Evolutionary conservation across 2,888 invertebrate genomes (phyloP), one percentile per base, ranked within the genome.

Genomic region (Drosophila pullipes): DNA sequence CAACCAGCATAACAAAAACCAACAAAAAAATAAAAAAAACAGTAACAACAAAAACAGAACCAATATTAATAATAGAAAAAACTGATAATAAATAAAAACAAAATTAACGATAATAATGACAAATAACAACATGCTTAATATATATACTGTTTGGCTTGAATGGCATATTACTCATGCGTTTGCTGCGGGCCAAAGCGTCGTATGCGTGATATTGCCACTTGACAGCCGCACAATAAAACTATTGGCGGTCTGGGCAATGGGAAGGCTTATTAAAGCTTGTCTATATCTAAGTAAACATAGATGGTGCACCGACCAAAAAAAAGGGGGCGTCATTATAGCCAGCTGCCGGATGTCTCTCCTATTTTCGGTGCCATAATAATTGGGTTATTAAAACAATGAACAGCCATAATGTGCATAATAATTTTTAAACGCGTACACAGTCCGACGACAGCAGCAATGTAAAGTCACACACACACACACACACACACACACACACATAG

Each of bases 321-420:
- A 50, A 3, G 33, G 28, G 41, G 18, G 63, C 58, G 22, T 59
- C 39, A 37, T 50, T 3, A 49, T 54, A 35, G 18, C 10, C 30
- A 54, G 33, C 50, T 28, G 28, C 6, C 13, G 11, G 1, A 18
- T 30, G 10, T 41, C 41, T 58, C 37, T 59, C 37, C 16, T 28
- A n/a, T n/a, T 49, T 53, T 53, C 11, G 13, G 33, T 63, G 64
- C 53, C 47, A 54, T 77, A 81, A 85, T 88, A 85, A 90, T 85
- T 90, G 90, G 86, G 74, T 72, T 86, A 74, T 88, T 77, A 83
- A 79, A 85, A 77, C 90, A 88, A 88, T 87, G 89, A 83, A 73
- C 72, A 79, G 78, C 85, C 79, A 88, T 90, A 89, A 90, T 81
- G 85, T 88, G 83, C 79, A 88, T 83, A 88, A 88, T 90, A 87